Conservation (phyloP, 2,888 invertebrate species). For the Trachelus tabidus region DNA sequence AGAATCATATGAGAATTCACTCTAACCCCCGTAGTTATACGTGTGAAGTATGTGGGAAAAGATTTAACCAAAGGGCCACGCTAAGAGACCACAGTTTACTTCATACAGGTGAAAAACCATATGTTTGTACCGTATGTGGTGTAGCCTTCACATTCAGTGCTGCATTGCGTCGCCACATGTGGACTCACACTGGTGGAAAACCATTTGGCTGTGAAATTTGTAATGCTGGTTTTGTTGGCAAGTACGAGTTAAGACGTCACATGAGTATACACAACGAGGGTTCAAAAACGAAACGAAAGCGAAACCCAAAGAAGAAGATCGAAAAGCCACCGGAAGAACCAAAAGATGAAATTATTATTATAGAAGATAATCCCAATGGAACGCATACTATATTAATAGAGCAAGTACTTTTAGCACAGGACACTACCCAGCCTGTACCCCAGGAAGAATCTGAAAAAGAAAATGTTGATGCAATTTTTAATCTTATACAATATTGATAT, state of each 20-base stretch:
- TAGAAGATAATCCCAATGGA: conserved; percentile 27
- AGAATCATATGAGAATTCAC: conserved; percentile 58
- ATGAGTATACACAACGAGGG: conserved; percentile 56
- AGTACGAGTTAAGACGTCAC: conserved; percentile 59
- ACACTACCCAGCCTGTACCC: conserved; percentile 41
- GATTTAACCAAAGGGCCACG: conserved; percentile 61
- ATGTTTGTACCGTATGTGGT: conserved; percentile 58
- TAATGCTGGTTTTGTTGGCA: conserved; percentile 55
- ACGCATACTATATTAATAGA: conserved; percentile 50
- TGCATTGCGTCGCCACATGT: conserved; percentile 59
- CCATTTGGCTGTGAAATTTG: conserved; percentile 59
- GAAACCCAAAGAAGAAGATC: conserved; percentile 23
- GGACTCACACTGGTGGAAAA: conserved; percentile 54
- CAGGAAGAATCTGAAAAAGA: conserved; percentile 58
- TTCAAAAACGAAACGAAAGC: conserved; percentile 38
- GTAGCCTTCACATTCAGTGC: conserved; percentile 60
- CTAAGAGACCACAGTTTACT: conserved; percentile 56
- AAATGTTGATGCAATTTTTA: conserved; percentile 57
- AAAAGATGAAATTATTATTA: conserved; percentile 25
- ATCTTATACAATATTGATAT: conserved; percentile 53
- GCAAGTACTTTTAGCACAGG: conserved; percentile 50
- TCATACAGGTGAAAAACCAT: conserved; percentile 62
- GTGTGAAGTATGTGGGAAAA: conserved; percentile 60
- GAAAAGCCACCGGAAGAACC: conserved; percentile 24
- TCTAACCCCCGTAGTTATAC: conserved; percentile 59